Evolutionary conservation across 2,113 vertebrate species (phyloP).

Genomic region (Psittacara wagleri): DNA sequence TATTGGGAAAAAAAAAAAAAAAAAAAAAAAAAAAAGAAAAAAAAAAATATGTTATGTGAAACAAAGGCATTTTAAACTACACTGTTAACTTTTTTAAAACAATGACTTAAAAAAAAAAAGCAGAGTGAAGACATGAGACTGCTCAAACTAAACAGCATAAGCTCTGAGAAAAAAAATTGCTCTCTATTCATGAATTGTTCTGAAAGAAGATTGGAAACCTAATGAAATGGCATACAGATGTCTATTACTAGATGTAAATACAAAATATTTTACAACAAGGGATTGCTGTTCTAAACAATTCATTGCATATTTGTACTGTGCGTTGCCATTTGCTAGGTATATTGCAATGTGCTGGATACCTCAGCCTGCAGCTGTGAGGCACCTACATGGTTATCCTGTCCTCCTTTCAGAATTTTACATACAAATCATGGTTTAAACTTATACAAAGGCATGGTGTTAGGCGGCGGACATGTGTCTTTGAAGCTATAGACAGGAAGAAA

Average conservation of each 20-base stretch:
- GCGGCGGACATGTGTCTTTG: background rate
- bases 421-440: background rate
- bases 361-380: background rate
- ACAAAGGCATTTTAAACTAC: background rate
- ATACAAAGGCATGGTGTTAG: background rate
- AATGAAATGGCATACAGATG: background rate
- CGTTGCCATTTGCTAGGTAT: background rate
- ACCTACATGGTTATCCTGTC: background rate
- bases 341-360: background rate
- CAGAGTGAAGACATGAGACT: background rate
- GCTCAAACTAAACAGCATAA: background rate
- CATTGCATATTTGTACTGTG: background rate
- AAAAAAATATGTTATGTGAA: background rate
- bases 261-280: background rate
- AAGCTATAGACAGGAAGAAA: background rate
- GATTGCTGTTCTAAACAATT: background rate
- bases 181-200: background rate
- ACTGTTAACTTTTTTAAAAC: background rate
- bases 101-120: background rate
- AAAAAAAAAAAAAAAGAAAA: fast-evolving
- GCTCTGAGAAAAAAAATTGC: background rate
- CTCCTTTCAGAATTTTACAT: background rate
- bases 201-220: background rate
- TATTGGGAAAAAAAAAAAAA: no score
- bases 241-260: background rate